These are phyloP conservation scores for Nothoprocta perdicaria DNA, from an alignment of 2,113 vertebrate genomes.

Conservation along the genomic window DNA sequence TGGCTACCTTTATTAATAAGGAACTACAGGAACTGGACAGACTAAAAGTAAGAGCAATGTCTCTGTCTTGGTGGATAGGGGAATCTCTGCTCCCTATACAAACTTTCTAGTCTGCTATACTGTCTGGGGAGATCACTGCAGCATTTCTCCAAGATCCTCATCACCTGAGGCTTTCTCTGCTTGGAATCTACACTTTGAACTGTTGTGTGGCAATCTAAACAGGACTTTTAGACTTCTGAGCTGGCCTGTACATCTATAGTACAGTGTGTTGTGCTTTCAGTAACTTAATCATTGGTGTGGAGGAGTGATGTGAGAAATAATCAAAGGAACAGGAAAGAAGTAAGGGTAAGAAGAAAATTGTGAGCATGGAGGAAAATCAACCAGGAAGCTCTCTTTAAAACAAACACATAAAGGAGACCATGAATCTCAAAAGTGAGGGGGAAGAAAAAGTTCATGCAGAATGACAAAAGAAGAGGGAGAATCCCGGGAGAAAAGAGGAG, in stretches of 20 bases:
- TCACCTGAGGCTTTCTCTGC: neutral
- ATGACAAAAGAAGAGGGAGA: neutral
- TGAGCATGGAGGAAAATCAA: neutral
- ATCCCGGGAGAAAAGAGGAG: neutral
- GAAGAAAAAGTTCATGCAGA: neutral
- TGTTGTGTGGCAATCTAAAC: neutral
- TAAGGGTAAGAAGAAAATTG: neutral
- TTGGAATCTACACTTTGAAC: neutral
- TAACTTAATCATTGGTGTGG: neutral
- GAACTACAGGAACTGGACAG: conserved; percentile 88
- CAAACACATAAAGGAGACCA: no score
- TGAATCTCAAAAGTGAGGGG: neutral
- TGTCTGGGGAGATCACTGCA: neutral
- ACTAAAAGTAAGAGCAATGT: conserved; percentile 83
- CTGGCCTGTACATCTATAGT: neutral
- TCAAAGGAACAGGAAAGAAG: neutral
- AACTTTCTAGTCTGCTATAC: neutral
- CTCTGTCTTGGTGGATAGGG: neutral
- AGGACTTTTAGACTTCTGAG: neutral
- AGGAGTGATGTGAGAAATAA: neutral
- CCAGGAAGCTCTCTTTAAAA: neutral
- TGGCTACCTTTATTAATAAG: conserved; percentile 21
- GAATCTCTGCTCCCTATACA: neutral
- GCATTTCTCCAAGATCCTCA: neutral
- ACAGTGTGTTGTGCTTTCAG: neutral